Conservation (phyloP, 1,140 invertebrate genomes). For the Acromyrmex charruanus region DNA sequence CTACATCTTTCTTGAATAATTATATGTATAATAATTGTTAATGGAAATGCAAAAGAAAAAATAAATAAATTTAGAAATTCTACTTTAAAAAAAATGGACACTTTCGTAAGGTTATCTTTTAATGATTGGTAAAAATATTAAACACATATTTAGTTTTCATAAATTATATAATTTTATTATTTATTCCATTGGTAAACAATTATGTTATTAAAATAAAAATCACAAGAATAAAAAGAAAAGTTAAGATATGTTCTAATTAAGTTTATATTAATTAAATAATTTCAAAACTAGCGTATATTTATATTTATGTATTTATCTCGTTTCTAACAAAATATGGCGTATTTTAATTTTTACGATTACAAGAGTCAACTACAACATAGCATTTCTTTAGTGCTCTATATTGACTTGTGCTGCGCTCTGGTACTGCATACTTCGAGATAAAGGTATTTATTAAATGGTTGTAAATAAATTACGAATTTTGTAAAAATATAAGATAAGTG, state of each 20-base stretch:
- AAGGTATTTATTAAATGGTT: not conserved
- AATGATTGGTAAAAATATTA: not conserved
- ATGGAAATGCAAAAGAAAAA: not conserved
- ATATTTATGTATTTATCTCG: not conserved
- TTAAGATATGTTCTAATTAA: not conserved
- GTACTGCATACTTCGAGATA: not conserved
- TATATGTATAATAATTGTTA: not conserved
- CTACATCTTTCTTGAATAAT: not conserved
- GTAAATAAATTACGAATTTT: not conserved
- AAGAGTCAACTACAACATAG: not conserved
- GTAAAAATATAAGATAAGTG: not conserved
- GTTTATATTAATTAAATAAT: slow-evolving; percentile 21
- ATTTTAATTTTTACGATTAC: not conserved
- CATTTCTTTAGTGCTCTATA: not conserved
- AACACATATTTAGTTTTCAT: not conserved
- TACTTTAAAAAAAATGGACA: not conserved
- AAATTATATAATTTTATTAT: not conserved
- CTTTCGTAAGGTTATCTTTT: no score
- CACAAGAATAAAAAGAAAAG: not conserved
- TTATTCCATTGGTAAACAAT: not conserved
- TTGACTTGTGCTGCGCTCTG: slow-evolving; percentile 50
- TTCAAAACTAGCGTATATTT: not conserved
- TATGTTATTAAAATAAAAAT: not conserved
- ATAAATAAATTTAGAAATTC: not conserved
- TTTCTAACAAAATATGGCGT: not conserved